These are phyloP conservation scores for Hesperophylax magnus DNA, from an alignment of 1,140 invertebrate species.

Conservation along the genomic window DNA sequence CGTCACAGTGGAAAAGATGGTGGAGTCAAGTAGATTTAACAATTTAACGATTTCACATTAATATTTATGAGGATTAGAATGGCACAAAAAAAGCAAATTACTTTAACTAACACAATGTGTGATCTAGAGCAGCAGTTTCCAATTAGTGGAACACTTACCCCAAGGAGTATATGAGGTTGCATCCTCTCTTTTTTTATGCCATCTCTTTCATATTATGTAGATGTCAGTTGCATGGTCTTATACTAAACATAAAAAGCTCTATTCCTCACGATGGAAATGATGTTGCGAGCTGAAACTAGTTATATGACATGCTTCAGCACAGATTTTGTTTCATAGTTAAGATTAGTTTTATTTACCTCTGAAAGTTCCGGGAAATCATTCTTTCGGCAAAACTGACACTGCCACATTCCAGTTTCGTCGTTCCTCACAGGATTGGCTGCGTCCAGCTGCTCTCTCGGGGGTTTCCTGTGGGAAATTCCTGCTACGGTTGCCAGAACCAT, in stretches of 20 bases:
- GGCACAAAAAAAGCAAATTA: not conserved
- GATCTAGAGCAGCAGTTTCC: too few relatives aligned
- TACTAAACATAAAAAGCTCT: too few relatives aligned
- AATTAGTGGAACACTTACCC: not conserved
- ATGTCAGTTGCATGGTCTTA: too few relatives aligned
- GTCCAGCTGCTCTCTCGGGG: constrained; percentile 93
- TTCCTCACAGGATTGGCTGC: constrained; percentile 95
- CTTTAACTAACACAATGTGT: too few relatives aligned
- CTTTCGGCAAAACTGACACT: constrained; percentile 97
- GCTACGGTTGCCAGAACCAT: constrained; percentile 83
- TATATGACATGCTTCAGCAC: too few relatives aligned
- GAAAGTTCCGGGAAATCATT: constrained; percentile 96
- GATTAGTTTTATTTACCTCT: constrained; percentile 73
- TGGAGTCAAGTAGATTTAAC: too few relatives aligned
- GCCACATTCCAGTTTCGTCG: constrained; percentile 95
- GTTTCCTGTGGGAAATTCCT: constrained; percentile 88
- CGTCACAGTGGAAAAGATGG: too few relatives aligned
- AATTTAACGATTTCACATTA: not conserved
- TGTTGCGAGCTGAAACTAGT: too few relatives aligned
- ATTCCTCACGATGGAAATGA: too few relatives aligned
- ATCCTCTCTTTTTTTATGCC: too few relatives aligned
- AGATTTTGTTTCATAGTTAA: too few relatives aligned
- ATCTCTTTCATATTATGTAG: too few relatives aligned
- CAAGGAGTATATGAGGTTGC: not conserved
- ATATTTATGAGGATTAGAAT: not conserved